phyloP scores from a whole-genome alignment of 2,888 invertebrate species.

The Saturnia pavonia region DNA sequence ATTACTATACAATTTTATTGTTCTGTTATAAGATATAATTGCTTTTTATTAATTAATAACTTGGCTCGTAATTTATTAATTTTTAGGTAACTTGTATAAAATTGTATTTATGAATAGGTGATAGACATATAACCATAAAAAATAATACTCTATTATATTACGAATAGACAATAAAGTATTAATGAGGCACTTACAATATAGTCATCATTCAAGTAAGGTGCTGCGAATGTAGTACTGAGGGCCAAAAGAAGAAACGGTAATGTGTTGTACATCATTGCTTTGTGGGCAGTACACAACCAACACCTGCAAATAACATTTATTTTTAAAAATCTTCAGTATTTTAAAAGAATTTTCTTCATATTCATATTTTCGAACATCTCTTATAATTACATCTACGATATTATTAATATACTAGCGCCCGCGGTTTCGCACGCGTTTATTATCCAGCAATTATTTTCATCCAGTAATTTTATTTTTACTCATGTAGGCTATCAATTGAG shows the following conservation, averaged over 20 bases:
- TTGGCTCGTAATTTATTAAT: neutral
- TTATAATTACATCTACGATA: too few species aligned
- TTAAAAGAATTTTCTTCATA: too few species aligned
- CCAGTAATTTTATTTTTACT: too few species aligned
- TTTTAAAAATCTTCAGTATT: too few species aligned
- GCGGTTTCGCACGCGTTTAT: too few species aligned
- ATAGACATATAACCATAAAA: neutral
- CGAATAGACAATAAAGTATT: neutral
- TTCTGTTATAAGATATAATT: too few species aligned
- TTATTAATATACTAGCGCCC: too few species aligned
- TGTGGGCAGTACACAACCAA: conserved; percentile 43
- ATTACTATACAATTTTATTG: neutral
- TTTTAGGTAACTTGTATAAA: neutral
- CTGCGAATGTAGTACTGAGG: conserved; percentile 56
- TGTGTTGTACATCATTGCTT: conserved; percentile 53
- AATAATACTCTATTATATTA: neutral
- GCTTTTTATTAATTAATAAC: neutral
- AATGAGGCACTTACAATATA: conserved; percentile 41
- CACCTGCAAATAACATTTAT: conserved; percentile 31
- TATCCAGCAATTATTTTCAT: too few species aligned
- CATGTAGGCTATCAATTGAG: too few species aligned
- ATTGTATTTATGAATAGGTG: neutral
- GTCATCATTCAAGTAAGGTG: conserved; percentile 54
- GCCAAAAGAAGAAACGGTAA: conserved; percentile 56
- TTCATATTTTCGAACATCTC: too few species aligned